Base-by-base conservation (phyloP, 2,113 vertebrate genomes). In the Pampusana beccarii region DNA sequence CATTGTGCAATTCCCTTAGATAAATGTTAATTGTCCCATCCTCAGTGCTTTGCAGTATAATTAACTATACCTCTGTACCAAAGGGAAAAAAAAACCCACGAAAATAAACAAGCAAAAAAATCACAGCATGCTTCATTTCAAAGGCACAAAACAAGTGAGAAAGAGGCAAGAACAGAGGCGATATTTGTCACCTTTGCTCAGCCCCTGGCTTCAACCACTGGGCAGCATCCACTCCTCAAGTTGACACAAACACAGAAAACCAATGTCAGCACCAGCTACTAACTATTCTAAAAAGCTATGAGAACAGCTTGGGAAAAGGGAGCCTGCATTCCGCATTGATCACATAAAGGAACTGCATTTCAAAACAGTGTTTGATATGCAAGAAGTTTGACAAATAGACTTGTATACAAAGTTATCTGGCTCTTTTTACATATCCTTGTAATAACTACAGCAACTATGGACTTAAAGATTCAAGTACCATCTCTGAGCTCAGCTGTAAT, bases 401-500 rank as follows among this genome's bases (percentile, higher is more conserved):
- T 80, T 67, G 26, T 21, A 24, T 16, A 64, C 44, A 50, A 89
- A 80, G 38, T 31, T 75, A 65, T 44, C 61, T 13, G 19, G 61
- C 44, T 90, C 51, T 58, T 84, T 87, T 75, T 56, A 60, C 26
- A 42, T 42, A 85, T 60, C 44, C 70, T 65, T 61, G 11, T 90
- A 94, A 74, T 79, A 80, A 64, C 61, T 72, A 16, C 34, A 79
- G 72, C 40, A 86, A 40, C n/a, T 36, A 23, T 3, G 8, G 80
- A 44, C 60, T 88, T 84, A 36, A 66, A 88, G 61, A 81, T 80
- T 65, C 50, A 54, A 92, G 74, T 10, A 90, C 29, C 31, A 78
- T 57, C 87, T 92, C 89, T 75, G 80, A 94, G 48, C 44, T 86
- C 75, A 75, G 61, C 56, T 91, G 77, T 69, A 94, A 93, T 88